A percentile compares a stretch with the other conserved stretches of the same genome.
These are phyloP conservation scores for Lineus longissimus DNA, from an alignment of 1,140 invertebrate genomes.

Conservation along the genomic window DNA sequence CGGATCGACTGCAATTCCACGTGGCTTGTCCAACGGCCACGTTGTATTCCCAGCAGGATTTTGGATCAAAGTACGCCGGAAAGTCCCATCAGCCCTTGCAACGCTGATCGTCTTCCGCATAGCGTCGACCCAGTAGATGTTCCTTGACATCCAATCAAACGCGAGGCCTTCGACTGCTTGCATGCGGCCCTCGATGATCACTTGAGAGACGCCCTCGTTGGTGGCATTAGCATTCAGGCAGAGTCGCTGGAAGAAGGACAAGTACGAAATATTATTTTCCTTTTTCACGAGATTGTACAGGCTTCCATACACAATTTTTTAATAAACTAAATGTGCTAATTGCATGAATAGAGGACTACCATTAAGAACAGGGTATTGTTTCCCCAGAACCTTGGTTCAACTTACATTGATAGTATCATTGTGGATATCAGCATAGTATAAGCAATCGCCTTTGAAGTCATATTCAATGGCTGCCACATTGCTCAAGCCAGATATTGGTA, in stretches of 20 bases:
- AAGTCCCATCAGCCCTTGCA: conserved; percentile 66
- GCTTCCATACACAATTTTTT: no score
- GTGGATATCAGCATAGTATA: conserved; percentile 32
- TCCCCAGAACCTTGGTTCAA: no score
- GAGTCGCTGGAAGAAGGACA: not conserved
- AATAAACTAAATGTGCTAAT: no score
- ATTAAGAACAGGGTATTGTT: no score
- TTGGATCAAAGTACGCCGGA: conserved; percentile 31
- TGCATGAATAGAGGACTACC: no score
- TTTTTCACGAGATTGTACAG: no score
- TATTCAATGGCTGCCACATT: conserved; percentile 29
- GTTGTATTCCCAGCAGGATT: not conserved
- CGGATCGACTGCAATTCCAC: conserved; percentile 35
- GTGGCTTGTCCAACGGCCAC: conserved; percentile 25
- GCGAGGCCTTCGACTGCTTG: conserved; percentile 29
- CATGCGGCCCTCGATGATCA: conserved; percentile 66
- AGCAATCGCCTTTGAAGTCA: conserved; percentile 34
- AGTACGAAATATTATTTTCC: no score
- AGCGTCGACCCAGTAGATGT: conserved; percentile 45
- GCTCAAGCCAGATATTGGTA: conserved; percentile 68
- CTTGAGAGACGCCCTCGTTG: conserved; percentile 57
- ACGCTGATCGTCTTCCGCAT: conserved; percentile 64
- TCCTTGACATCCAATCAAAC: conserved; percentile 38
- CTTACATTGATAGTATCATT: conserved; percentile 57
- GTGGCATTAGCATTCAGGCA: conserved; percentile 1